Conservation (phyloP, 2,113 vertebrate genomes). For the Bufo bufo region DNA sequence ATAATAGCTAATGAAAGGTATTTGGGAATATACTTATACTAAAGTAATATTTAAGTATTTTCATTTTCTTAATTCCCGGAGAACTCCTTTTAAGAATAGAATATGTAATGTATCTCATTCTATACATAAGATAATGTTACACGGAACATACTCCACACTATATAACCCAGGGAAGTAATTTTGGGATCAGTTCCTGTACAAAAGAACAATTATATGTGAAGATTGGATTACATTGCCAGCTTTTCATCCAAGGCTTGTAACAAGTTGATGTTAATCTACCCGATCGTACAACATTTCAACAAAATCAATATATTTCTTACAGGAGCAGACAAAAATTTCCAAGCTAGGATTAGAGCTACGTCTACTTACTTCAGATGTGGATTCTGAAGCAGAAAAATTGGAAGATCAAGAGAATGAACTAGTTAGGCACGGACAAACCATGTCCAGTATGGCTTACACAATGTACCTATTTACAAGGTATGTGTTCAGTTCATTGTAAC, state of each 20-base stretch:
- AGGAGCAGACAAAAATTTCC: slow-evolving; percentile 92
- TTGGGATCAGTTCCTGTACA: neutral
- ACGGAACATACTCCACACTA: too few species aligned
- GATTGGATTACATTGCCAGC: neutral
- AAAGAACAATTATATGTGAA: neutral
- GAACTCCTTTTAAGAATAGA: too few species aligned
- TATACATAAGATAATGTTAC: too few species aligned
- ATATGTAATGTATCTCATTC: too few species aligned
- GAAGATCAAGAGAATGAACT: slow-evolving; percentile 91
- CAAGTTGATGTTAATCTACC: neutral
- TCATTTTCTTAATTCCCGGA: too few species aligned
- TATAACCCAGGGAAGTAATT: neutral
- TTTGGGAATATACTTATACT: too few species aligned
- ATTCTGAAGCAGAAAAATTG: slow-evolving; percentile 93
- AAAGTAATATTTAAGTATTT: too few species aligned
- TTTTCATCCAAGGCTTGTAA: neutral
- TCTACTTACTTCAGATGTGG: slow-evolving; percentile 86
- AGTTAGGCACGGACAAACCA: slow-evolving; percentile 81
- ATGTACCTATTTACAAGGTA: slow-evolving; percentile 98
- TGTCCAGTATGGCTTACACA: slow-evolving; percentile 93
- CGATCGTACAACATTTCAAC: neutral
- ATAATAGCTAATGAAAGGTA: too few species aligned
- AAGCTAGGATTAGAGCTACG: slow-evolving; percentile 92
- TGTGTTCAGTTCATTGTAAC: slow-evolving; percentile 42
- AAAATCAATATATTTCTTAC: slow-evolving; percentile 50